Evolutionary conservation across 2,797 vertebrate genomes (phyloP), one percentile per base, ranked within the genome.

Genomic region (Pempheris klunzingeri): DNA sequence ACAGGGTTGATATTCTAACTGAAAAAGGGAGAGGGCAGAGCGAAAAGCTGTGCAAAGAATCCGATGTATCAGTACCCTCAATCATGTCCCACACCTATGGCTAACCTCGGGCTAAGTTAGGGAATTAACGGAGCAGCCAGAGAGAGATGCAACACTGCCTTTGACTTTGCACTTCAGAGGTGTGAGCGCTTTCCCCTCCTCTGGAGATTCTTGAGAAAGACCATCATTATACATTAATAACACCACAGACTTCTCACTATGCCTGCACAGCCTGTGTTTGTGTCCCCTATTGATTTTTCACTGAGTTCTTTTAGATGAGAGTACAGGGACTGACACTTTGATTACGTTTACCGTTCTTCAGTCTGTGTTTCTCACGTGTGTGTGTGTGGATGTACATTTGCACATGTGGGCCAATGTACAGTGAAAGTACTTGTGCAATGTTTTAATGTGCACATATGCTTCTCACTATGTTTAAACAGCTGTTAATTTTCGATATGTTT

Each of bases 141-240:
- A 52, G 67, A 87, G 77, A 84, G 71, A 88, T 85, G 87, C 78
- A 81, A 76, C 73, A 65, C 60, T 66, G 74, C 52, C 78, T 91
- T 88, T 88, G 86, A 90, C 89, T 91, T 88, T 86, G 82, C 87
- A 88, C 84, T 90, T 90, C 81, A 83, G 86, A 90, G 85, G 81
- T 85, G 77, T 24, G 77, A 88, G 83, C 18, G 39, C 70, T 80
- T 81, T 71, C 82, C 71, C 73, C 81, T 64, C 77, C 83, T 81
- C 83, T 74, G 66, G 80, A 84, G 82, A 78, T 50, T 39, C 78
- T 77, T 62, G 73, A 90, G 84, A 91, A 84, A 89, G 69, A 86
- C 74, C 57, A 65, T 86, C 81, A 83, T 91, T 88, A 89, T 81
- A 83, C 85, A 91, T 90, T 84, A 90, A 89, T 89, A 89, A 85